Evolutionary conservation across 92 coral and sea anemone species (phyloP).

Genomic region (Zoanthus gigantus): DNA sequence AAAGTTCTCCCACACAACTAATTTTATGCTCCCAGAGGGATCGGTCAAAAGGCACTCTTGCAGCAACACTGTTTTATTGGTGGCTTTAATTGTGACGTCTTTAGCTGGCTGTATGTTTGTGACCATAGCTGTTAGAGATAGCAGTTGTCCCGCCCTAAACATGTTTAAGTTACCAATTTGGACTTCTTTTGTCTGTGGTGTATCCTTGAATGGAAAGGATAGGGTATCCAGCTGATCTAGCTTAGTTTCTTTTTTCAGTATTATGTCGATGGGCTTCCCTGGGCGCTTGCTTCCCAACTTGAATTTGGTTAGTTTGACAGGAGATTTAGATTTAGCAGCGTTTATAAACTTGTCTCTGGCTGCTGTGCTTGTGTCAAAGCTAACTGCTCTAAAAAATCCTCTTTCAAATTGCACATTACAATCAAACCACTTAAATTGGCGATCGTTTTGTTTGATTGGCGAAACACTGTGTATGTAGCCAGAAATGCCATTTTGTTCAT

Average conservation of each 20-base stretch:
- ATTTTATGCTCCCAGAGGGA: no score
- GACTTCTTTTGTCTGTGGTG: slow-evolving; percentile 18
- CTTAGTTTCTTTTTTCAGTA: slow-evolving; percentile 29
- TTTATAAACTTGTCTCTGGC: slow-evolving; percentile 23
- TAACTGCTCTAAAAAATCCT: slow-evolving; percentile 24
- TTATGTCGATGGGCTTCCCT: slow-evolving; percentile 5
- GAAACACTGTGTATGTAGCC: slow-evolving; percentile 40
- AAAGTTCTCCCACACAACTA: no score
- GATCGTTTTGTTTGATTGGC: slow-evolving; percentile 29
- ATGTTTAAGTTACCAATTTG: slow-evolving; percentile 14
- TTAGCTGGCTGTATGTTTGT: no score
- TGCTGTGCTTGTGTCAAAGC: slow-evolving; percentile 38
- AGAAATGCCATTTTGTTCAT: background rate
- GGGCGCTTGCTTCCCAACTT: no score
- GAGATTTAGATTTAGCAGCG: slow-evolving; percentile 40
- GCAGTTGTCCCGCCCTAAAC: background rate
- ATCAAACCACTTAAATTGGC: slow-evolving; percentile 39
- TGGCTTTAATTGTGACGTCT: no score
- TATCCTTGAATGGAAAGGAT: slow-evolving; percentile 18
- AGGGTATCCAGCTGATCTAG: slow-evolving; percentile 14
- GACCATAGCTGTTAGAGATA: no score
- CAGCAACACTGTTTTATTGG: no score
- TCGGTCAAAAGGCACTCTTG: no score
- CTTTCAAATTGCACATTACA: slow-evolving; percentile 29
- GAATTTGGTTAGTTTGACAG: slow-evolving; percentile 41